phyloP scores from a whole-genome alignment of 2,888 invertebrate genomes.

The Hypomecis punctinalis region DNA sequence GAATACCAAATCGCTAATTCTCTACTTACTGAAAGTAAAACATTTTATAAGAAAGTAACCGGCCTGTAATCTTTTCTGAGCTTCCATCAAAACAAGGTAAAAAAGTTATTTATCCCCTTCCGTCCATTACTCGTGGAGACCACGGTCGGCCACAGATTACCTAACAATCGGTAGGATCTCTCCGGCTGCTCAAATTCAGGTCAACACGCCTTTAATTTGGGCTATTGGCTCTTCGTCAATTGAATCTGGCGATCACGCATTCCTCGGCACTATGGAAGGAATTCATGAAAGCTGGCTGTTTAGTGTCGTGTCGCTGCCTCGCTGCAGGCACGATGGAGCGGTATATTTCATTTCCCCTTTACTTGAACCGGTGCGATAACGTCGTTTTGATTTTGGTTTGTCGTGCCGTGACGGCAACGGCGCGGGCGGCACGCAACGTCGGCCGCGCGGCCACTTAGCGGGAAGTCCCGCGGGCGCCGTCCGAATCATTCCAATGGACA shows the following conservation, averaged over 20 bases:
- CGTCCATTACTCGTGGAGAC: constrained; percentile 30
- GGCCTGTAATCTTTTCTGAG: constrained; percentile 30
- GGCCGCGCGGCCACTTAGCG: constrained; percentile 17
- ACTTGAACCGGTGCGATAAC: constrained; percentile 34
- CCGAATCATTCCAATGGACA: constrained; percentile 24
- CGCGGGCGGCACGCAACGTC: constrained; percentile 27
- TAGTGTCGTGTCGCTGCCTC: not conserved
- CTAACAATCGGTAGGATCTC: constrained; percentile 1
- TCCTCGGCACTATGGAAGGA: not conserved
- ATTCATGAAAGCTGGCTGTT: not conserved
- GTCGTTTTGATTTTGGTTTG: constrained; percentile 37
- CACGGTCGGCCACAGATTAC: constrained; percentile 18
- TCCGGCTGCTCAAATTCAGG: constrained; percentile 41
- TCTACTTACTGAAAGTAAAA: constrained; percentile 18
- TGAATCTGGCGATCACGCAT: constrained; percentile 33
- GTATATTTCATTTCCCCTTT: constrained; percentile 38
- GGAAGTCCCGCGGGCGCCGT: constrained; percentile 1
- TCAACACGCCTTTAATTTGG: constrained; percentile 49
- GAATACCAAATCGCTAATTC: constrained; percentile 12
- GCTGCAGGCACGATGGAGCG: constrained; percentile 25
- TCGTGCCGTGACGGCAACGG: constrained; percentile 33
- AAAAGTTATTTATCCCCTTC: constrained; percentile 38
- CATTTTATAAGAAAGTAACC: constrained; percentile 29
- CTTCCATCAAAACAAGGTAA: constrained; percentile 39
- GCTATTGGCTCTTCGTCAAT: constrained; percentile 33